Evolutionary conservation across 2,113 vertebrate genomes (phyloP).

Genomic region (Zingel zingel): DNA sequence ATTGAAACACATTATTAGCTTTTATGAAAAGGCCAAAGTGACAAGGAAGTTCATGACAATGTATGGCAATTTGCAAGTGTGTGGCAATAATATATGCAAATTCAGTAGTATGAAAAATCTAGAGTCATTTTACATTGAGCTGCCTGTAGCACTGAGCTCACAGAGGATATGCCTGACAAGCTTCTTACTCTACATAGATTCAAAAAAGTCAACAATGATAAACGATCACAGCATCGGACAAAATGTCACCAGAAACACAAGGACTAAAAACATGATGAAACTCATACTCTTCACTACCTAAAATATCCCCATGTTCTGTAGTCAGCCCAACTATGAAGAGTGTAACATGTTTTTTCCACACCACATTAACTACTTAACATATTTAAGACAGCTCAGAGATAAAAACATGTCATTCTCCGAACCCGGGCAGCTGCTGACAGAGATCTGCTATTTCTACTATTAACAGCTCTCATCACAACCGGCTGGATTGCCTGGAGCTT

Average conservation of each 20-base stretch:
- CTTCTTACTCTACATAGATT: conserved; percentile 45
- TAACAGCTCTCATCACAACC: conserved; percentile 31
- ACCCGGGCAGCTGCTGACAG: conserved; percentile 28
- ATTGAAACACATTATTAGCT: conserved; percentile 77
- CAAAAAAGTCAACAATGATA: conserved; percentile 50
- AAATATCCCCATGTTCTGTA: conserved; percentile 14
- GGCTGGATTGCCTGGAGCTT: conserved; percentile 30
- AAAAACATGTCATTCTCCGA: conserved; percentile 45
- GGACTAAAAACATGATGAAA: conserved; percentile 51
- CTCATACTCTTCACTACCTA: conserved; percentile 18
- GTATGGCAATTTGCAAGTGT: conserved; percentile 66
- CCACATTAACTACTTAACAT: conserved; percentile 25
- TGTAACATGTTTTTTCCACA: conserved; percentile 27
- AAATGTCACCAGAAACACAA: conserved; percentile 61
- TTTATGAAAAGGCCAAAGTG: conserved; percentile 67
- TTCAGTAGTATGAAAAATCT: conserved; percentile 62
- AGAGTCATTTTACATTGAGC: conserved; percentile 54
- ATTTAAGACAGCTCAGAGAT: conserved; percentile 38
- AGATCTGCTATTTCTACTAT: conserved; percentile 18
- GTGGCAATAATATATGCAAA: conserved; percentile 60
- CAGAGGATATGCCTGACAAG: conserved; percentile 53
- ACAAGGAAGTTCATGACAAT: conserved; percentile 53
- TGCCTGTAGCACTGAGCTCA: conserved; percentile 66
- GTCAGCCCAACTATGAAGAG: conserved; percentile 16
- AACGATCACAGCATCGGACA: conserved; percentile 71